Percentiles rank a stretch among this genome's conserved stretches.
phyloP scores from a whole-genome alignment of 2,888 invertebrate species.

The Hirtodrosophila histrioides region DNA sequence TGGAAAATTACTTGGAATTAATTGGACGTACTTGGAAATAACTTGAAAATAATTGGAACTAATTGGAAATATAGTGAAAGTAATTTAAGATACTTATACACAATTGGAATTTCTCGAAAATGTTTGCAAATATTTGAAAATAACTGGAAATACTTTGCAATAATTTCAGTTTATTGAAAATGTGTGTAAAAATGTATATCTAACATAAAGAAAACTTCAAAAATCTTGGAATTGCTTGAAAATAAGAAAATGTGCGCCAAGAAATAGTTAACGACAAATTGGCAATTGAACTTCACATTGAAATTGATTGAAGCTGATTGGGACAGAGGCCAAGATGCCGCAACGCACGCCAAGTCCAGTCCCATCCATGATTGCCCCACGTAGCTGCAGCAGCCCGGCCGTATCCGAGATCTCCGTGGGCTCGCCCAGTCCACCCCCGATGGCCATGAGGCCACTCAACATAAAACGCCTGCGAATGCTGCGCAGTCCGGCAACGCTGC shows the following conservation, averaged over 20 bases:
- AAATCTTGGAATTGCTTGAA: too few relatives aligned
- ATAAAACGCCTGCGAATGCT: constrained; percentile 72
- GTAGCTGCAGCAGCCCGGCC: constrained; percentile 80
- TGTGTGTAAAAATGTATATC: too few relatives aligned
- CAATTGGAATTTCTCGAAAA: too few relatives aligned
- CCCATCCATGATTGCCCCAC: constrained; percentile 35
- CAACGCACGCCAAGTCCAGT: constrained; percentile 82
- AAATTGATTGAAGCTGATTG: constrained; percentile 4
- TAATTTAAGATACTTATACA: too few relatives aligned
- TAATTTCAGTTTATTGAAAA: too few relatives aligned
- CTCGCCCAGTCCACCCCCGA: constrained; percentile 83
- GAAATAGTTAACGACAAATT: constrained; percentile 7
- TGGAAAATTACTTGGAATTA: too few relatives aligned
- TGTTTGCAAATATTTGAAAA: too few relatives aligned
- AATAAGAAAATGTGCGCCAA: constrained; percentile 5
- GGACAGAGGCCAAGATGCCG: constrained; percentile 59
- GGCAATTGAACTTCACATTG: constrained; percentile 1
- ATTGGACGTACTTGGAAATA: too few relatives aligned
- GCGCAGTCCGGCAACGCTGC: constrained; percentile 58
- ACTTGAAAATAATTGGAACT: too few relatives aligned
- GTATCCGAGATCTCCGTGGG: constrained; percentile 85
- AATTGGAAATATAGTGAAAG: too few relatives aligned
- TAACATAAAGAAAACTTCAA: too few relatives aligned
- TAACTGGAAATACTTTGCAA: too few relatives aligned
- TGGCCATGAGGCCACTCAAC: constrained; percentile 87